Evolutionary conservation across 1,140 invertebrate genomes (phyloP).

Genomic region (Aplysia californica): DNA sequence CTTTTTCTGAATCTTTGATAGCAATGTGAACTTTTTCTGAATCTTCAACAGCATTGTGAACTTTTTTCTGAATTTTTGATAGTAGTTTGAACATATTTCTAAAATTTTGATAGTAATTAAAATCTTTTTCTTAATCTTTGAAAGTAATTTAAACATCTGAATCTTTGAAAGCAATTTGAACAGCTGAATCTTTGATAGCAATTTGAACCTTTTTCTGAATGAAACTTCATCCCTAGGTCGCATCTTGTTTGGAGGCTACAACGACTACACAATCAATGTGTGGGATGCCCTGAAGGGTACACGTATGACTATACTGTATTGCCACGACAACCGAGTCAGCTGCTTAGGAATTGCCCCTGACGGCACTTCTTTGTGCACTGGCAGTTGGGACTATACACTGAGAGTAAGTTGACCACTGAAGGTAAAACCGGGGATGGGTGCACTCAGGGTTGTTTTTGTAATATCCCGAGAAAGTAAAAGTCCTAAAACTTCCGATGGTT

Average conservation of each 20-base stretch:
- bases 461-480: too few relatives aligned
- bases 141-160: background rate
- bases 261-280: conserved; percentile 98
- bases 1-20: too few relatives aligned
- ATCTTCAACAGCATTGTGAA: too few relatives aligned
- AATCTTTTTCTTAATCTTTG: background rate
- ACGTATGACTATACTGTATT: conserved; percentile 91
- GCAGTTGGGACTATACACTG: conserved; percentile 97
- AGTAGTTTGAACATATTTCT: background rate
- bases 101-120: background rate
- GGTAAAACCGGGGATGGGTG: conserved; percentile 42
- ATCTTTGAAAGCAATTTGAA: too few relatives aligned
- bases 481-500: too few relatives aligned
- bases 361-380: conserved; percentile 96
- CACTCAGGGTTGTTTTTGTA: too few relatives aligned
- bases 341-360: conserved; percentile 96
- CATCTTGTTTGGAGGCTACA: conserved; percentile 97
- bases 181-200: too few relatives aligned
- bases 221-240: conserved; percentile 74
- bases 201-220: too few relatives aligned
- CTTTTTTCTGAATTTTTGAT: too few relatives aligned
- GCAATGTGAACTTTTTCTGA: too few relatives aligned
- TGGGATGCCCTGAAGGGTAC: conserved; percentile 98
- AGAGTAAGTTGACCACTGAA: conserved; percentile 74
- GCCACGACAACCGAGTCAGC: conserved; percentile 97